These are phyloP conservation scores for Jordanella pulchra DNA, from an alignment of 2,797 vertebrate genomes.

Conservation along the genomic window DNA sequence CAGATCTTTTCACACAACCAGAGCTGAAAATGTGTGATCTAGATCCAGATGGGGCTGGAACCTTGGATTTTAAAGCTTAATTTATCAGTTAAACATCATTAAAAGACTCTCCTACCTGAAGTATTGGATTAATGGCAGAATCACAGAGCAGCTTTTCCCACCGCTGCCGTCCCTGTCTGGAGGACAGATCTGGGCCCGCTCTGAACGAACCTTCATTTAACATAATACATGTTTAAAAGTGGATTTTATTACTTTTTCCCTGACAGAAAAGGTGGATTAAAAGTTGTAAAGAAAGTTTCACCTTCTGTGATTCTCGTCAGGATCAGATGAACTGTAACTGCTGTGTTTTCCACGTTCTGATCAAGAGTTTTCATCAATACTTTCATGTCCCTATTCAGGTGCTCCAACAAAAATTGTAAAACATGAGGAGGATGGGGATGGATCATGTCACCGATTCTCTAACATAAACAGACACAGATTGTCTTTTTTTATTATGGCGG, in stretches of 20 bases:
- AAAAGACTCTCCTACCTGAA: constrained; percentile 52
- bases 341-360: constrained; percentile 73
- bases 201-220: constrained; percentile 24
- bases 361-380: constrained; percentile 64
- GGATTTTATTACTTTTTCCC: not conserved
- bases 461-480: constrained; percentile 1
- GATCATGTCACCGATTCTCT: constrained; percentile 72
- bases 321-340: constrained; percentile 70
- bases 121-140: constrained; percentile 59
- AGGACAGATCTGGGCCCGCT: constrained; percentile 46
- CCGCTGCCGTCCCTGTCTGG: constrained; percentile 54
- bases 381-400: constrained; percentile 74
- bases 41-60: too few relatives aligned
- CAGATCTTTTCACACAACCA: not conserved
- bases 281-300: constrained; percentile 1
- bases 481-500: not conserved
- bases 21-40: not conserved
- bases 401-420: constrained; percentile 69
- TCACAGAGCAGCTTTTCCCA: constrained; percentile 75
- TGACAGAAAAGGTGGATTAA: not conserved
- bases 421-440: constrained; percentile 42
- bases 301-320: constrained; percentile 56
- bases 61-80: not conserved
- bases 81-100: not conserved
- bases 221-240: not conserved